Evolutionary conservation across 2,888 invertebrate species (phyloP), one percentile per base, ranked within the genome.

Genomic region (Ochropacha duplaris): DNA sequence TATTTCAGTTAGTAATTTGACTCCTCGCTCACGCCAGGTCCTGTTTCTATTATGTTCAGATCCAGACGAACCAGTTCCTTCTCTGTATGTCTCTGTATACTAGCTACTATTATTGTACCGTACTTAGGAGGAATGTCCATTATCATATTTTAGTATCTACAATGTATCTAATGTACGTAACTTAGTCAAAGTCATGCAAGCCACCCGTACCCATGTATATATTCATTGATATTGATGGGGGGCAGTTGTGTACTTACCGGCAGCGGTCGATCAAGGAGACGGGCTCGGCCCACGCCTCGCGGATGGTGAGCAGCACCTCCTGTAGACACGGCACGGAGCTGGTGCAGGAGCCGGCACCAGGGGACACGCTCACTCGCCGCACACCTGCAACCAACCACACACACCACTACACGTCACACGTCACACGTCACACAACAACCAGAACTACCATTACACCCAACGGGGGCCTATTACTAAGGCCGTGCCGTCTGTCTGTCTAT

Each of bases 241-340:
- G 12, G 36, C n/a, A 22, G 55, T 54, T 60, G 16, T 24, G 24
- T 12, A 64, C 62, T 63, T 39, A 67, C 67, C 65, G 57, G 64
- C 67, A 44, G 44, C 44, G 67, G 44, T 66, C 62, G 24, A 59
- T 59, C 49, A 76, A 71, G 57, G 72, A 58, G 60, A 61, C 68
- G 52, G 82, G 85, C 61, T 81, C 79, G 65, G 44, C 44, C 44
- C 44, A 44, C 44, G 44, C 44, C 16, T 80, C 83, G 55, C 85
- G 79, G 59, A 88, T 76, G 50, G 83, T 79, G 60, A 65, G 68
- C 57, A 89, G 79, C 56, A 83, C 86, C 61, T 83, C 85, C 56
- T 74, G 81, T 62, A 84, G 74, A 56, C 82, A 76, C 26, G 71
- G 71, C 39, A 67, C 65, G 49, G n/a, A n/a, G n/a, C n/a, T n/a